Percentiles rank a stretch among this genome's conserved stretches.
These are phyloP conservation scores for Leptodactylus fallax DNA, from an alignment of 2,797 vertebrate species.

Conservation along the genomic window DNA sequence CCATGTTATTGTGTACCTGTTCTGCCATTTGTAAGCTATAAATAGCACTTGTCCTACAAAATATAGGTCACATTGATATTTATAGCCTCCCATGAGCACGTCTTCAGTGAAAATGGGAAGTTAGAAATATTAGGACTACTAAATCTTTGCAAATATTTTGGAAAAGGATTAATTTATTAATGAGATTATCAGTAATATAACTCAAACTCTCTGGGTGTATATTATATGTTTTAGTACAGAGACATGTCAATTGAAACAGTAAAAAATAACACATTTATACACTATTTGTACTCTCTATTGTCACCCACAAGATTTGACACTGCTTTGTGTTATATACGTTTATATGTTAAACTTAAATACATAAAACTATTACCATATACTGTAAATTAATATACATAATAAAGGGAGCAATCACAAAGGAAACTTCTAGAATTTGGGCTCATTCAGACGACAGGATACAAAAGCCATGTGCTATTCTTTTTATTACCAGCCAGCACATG, in stretches of 20 bases:
- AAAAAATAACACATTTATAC: neutral
- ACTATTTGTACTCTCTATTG: neutral
- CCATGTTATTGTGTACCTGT: slow-evolving; percentile 30
- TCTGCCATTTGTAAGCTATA: slow-evolving; percentile 30
- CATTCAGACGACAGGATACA: too few relatives aligned
- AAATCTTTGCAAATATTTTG: slow-evolving; percentile 4
- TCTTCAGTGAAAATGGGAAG: slow-evolving; percentile 6
- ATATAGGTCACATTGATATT: slow-evolving; percentile 53
- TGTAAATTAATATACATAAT: too few relatives aligned
- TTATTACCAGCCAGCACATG: too few relatives aligned
- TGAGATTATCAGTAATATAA: neutral
- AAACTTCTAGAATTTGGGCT: too few relatives aligned
- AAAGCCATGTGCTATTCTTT: too few relatives aligned
- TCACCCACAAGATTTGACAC: neutral
- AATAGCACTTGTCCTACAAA: slow-evolving; percentile 36
- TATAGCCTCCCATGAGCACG: slow-evolving; percentile 16
- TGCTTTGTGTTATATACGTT: neutral
- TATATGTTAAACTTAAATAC: too few relatives aligned
- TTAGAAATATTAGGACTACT: neutral
- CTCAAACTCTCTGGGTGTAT: neutral
- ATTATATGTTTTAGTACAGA: neutral
- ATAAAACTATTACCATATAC: too few relatives aligned
- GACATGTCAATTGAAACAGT: neutral
- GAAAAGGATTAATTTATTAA: neutral
- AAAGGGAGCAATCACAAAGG: too few relatives aligned